phyloP scores from a whole-genome alignment of 2,113 vertebrate genomes.

The Lophochroa leadbeateri region DNA sequence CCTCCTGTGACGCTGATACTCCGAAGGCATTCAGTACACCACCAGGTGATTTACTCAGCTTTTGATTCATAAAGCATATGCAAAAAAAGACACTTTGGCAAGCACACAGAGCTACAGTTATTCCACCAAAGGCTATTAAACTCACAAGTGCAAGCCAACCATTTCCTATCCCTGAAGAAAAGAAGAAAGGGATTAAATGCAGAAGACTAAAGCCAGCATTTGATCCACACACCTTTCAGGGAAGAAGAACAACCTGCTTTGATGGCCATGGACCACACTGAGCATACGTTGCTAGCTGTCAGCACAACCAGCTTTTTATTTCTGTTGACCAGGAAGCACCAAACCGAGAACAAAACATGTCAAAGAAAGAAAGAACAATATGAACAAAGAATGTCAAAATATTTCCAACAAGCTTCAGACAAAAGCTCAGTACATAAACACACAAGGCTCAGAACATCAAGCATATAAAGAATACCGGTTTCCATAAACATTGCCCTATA shows the following conservation, averaged over 20 bases:
- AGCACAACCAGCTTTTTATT: background rate
- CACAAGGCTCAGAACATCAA: fast-evolving
- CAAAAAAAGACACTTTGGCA: background rate
- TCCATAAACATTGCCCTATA: background rate
- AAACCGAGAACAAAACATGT: background rate
- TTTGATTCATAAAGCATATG: background rate
- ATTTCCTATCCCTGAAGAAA: background rate
- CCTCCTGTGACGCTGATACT: background rate
- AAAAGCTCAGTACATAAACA: background rate
- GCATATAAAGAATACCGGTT: background rate
- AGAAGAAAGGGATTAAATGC: background rate
- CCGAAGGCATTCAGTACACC: background rate
- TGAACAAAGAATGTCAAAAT: background rate
- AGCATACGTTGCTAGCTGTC: background rate
- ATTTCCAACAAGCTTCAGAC: background rate
- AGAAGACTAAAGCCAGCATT: background rate
- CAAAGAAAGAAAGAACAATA: background rate
- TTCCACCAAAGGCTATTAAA: background rate
- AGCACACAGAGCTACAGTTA: background rate
- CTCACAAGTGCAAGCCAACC: background rate
- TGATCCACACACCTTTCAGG: background rate
- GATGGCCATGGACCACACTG: background rate
- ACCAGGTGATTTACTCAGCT: background rate
- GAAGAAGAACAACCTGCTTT: background rate
- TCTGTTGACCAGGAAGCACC: background rate